Base-by-base conservation (phyloP, 1,140 invertebrate species). In the Heliconius hewitsoni region DNA sequence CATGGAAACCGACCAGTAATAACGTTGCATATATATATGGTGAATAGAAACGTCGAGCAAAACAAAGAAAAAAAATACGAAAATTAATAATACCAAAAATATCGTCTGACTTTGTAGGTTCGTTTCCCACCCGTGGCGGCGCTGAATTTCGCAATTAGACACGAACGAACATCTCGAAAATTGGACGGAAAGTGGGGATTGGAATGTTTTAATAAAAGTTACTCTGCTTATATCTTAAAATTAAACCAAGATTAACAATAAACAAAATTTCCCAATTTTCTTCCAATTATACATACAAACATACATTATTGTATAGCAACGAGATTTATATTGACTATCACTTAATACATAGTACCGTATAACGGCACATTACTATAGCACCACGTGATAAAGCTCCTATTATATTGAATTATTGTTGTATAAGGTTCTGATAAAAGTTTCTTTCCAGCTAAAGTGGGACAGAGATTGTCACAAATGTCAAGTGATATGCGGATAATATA, bases 311-410 rank as follows among this genome's bases (percentile, higher is more conserved):
- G 5, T 8, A 55, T n/a, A 55, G 52, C 52, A 55, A 55, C 52
- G 52, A 60, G 23, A n/a, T 19, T 55, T 46, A 74, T 52, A 39
- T 75, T 75, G 19, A 19, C 27, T 55, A 42, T 23, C 57, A 60
- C n/a, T 60, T 60, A 60, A n/a, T 27, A 46, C 16, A 66, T 66
- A 66, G 23, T 66, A 30, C 27, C 60, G 27, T 66, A 60, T 60
- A 66, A 30, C 60, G 57, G 57, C 27, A 27, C 27, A 30, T 57
- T 57, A 57, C 60, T 66, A 4, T 30, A 66, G 60, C 13, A 66
- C 60, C 60, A 66, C 60, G 60, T 66, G 60, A 66, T 66, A 66
- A 66, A 66, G 23, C 60, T 66, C 60, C 60, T 30, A 66, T 66
- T 66, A 66, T 66, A 66, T 66, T 66, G 60, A 66, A 66, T 66